Conservation (phyloP, 2,797 vertebrate genomes). For the Rhincodon typus region DNA sequence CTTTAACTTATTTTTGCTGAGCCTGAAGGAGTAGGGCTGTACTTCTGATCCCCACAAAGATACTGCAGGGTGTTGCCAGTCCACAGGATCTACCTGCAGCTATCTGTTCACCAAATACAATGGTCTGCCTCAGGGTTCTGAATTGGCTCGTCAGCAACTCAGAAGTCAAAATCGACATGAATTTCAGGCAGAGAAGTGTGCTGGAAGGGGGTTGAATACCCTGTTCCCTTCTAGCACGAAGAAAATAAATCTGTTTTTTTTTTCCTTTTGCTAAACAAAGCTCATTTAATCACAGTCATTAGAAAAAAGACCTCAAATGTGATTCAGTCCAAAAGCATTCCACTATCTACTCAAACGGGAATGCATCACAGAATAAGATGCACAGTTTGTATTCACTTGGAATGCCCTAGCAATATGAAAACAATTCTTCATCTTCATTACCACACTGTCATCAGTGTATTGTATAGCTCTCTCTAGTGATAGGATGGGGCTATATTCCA, state of each 20-base stretch:
- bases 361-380: background rate
- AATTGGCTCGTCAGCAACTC: background rate
- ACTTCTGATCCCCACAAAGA: background rate
- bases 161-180: background rate
- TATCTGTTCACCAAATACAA: background rate
- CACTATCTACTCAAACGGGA: background rate
- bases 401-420: background rate
- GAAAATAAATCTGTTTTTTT: background rate
- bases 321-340: background rate
- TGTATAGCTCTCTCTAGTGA: background rate
- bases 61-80: background rate
- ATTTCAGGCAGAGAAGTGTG: background rate
- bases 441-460: background rate
- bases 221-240: background rate
- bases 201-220: background rate
- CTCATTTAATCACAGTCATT: background rate
- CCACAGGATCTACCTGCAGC: background rate
- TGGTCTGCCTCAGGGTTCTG: background rate
- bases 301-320: background rate
- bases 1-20: background rate
- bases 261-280: background rate
- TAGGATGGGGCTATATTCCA: background rate
- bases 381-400: background rate
- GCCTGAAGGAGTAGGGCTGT: background rate
- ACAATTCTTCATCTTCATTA: constrained; percentile 9